Conservation (phyloP, 64 coral and sea anemone species). For the Montipora sp. region DNA sequence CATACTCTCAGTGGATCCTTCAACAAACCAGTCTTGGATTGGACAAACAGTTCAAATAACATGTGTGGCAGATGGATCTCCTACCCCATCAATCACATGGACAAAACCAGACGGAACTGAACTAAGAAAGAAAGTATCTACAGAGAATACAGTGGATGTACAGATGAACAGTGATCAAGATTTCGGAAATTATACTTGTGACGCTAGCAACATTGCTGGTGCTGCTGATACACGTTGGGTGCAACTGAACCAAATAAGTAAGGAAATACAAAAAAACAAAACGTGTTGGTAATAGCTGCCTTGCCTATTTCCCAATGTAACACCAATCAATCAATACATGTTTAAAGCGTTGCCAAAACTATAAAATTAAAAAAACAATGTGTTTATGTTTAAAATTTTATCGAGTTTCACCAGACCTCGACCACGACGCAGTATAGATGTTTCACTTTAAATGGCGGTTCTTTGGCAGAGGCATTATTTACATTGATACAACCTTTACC, state of each 20-base stretch:
- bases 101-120: background rate
- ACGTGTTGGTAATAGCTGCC: no score
- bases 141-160: background rate
- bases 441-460: no score
- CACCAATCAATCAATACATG: no score
- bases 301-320: no score
- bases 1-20: background rate
- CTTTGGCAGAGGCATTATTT: no score
- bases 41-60: background rate
- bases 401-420: no score
- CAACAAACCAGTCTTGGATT: slow-evolving; percentile 10
- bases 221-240: background rate
- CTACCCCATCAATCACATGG: slow-evolving; percentile 17
- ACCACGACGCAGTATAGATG: no score
- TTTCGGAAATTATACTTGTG: slow-evolving; percentile 13
- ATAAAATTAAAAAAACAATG: no score
- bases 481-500: no score
- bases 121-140: background rate
- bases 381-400: no score
- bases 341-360: no score
- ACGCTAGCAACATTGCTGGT: background rate
- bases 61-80: slow-evolving; percentile 20
- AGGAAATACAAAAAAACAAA: background rate
- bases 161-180: background rate
- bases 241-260: slow-evolving; percentile 21